Percentiles rank a stretch among this genome's conserved stretches.
phyloP scores from a whole-genome alignment of 2,888 invertebrate species.

The Lepidochrysops patricia region DNA sequence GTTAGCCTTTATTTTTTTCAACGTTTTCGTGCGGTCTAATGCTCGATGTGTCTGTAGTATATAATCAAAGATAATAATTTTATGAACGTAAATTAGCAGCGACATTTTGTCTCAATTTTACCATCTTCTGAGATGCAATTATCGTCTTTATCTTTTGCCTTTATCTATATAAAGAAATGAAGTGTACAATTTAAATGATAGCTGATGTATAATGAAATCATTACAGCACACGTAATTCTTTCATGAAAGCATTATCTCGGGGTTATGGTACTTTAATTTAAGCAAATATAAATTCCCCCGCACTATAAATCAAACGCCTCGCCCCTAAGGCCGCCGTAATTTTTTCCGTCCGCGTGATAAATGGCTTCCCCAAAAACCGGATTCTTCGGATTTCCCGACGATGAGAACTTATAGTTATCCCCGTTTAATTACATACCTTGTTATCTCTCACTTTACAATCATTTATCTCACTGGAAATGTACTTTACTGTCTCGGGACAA shows the following conservation, averaged over 20 bases:
- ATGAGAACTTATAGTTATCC: constrained; percentile 17
- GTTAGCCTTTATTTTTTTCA: too few relatives aligned
- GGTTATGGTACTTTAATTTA: constrained; percentile 18
- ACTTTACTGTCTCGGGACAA: background rate
- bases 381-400: constrained; percentile 16
- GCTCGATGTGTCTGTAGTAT: too few relatives aligned
- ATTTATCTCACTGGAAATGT: background rate
- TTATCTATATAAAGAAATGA: too few relatives aligned
- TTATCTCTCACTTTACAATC: background rate
- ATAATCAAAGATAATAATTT: too few relatives aligned
- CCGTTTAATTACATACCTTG: constrained; percentile 13
- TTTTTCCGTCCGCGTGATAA: constrained; percentile 51
- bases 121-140: too few relatives aligned
- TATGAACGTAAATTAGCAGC: too few relatives aligned
- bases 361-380: constrained; percentile 43
- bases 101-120: too few relatives aligned
- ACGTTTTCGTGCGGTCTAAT: too few relatives aligned
- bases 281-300: constrained; percentile 19
- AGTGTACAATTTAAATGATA: background rate
- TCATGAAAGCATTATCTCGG: background rate
- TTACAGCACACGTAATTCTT: background rate
- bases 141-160: too few relatives aligned
- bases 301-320: constrained; percentile 41
- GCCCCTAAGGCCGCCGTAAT: constrained; percentile 43
- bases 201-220: too few relatives aligned